Conservation (phyloP, 2,888 invertebrate genomes). For the Cacoxenus indagator region DNA sequence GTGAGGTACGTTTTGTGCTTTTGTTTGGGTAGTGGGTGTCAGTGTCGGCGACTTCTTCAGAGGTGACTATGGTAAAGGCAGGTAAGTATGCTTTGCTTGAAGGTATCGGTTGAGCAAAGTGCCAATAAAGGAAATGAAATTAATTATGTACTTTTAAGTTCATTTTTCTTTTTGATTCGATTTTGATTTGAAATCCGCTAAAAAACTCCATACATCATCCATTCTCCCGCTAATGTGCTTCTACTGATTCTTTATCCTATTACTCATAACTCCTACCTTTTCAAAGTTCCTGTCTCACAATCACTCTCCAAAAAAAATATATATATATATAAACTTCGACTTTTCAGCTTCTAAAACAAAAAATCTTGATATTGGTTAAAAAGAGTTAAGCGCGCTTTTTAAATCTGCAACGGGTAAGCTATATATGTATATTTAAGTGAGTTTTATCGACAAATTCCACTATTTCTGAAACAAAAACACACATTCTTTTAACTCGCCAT, state of each 20-base stretch:
- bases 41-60: slow-evolving; percentile 13
- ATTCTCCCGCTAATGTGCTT: slow-evolving; percentile 17
- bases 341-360: slow-evolving; percentile 41
- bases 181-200: slow-evolving; percentile 19
- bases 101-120: slow-evolving; percentile 74
- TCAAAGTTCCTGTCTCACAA: too few relatives aligned
- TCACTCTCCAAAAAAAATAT: slow-evolving; percentile 14
- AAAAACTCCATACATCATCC: slow-evolving; percentile 6
- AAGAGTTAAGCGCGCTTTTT: slow-evolving; percentile 32
- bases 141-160: slow-evolving; percentile 50
- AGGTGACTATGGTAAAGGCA: slow-evolving; percentile 30
- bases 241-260: slow-evolving; percentile 4
- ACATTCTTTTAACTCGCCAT: background rate
- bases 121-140: slow-evolving; percentile 41
- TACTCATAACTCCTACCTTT: slow-evolving; percentile 4
- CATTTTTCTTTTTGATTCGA: slow-evolving; percentile 44
- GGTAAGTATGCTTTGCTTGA: slow-evolving; percentile 74
- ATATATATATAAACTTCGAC: slow-evolving; percentile 17
- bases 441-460: background rate
- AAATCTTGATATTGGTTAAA: background rate
- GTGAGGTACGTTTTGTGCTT: slow-evolving; percentile 48
- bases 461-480: background rate
- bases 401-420: slow-evolving; percentile 51
- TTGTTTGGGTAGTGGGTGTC: background rate
- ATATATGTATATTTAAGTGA: slow-evolving; percentile 34